Evolutionary conservation across 2,113 vertebrate genomes (phyloP), one percentile per base, ranked within the genome.

Genomic region (Clupea harengus): DNA sequence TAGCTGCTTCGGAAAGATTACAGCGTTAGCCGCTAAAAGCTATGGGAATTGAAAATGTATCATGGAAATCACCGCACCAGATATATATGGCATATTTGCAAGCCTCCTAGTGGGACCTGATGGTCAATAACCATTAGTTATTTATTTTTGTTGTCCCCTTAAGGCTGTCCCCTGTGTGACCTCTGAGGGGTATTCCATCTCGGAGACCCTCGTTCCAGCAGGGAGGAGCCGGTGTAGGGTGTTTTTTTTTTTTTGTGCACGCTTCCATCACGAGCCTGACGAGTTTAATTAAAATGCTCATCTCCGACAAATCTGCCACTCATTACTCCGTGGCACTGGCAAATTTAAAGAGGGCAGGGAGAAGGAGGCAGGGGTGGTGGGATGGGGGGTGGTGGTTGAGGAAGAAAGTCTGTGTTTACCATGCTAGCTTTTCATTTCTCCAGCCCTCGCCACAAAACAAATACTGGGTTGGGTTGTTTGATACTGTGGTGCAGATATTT

Each of bases 251-350:
- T 72, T 28, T 72, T 32, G 32, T 83, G 87, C 90, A 88, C 89
- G 88, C 90, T 90, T 87, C 89, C 89, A 91, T 93, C 92, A 90
- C 88, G 90, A 91, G 92, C 90, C 91, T 91, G 92, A 91, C 91
- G 89, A 87, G 89, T 88, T 89, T 93, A 93, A 95, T 95, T 95
- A 94, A 94, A 94, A 93, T 92, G 91, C 87, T 91, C 90, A 90
- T 86, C 92, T 92, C 88, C 85, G 90, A 92, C 91, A 94, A 95
- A 95, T 93, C 93, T 93, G 92, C 91, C 92, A 91, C 90, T 92
- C 92, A 92, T 94, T 93, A 94, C 89, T 94, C 92, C 89, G 90
- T 93, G 88, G 90, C 92, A 91, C 89, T 93, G 89, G 90, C 91
- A 92, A 91, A 92, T 93, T 92, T 92, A 87, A 89, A 87, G 89